Evolutionary conservation across 2,888 invertebrate species (phyloP), one percentile per base, ranked within the genome.

Genomic region (Trypoxylon attenuatum): DNA sequence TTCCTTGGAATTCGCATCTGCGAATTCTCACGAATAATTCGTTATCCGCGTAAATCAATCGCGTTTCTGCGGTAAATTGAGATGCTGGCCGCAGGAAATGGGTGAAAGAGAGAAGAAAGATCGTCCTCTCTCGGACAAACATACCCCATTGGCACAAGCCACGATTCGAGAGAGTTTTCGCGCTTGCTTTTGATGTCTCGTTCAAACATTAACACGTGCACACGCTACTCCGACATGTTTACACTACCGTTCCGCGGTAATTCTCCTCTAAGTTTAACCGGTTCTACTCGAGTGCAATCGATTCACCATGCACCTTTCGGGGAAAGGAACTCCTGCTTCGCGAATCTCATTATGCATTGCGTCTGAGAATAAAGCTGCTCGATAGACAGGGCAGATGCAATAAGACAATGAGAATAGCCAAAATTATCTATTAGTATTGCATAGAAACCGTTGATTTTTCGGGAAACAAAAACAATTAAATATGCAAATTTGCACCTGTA

Each of bases 101-200:
- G 53, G 43, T 23, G 42, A 45, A 59, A 58, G 54, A 51, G 39
- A 33, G 63, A 50, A 65, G 61, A 72, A 69, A 61, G 58, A 61
- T 72, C 65, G n/a, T n/a, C n/a, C n/a, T n/a, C n/a, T n/a, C 53
- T 38, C 65, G 61, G 45, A 57, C 57, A 57, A 54, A n/a, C n/a
- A n/a, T n/a, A n/a, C n/a, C n/a, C 62, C 68, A 69, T 71, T 58
- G 64, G 49, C 62, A 55, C 73, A 69, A 65, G 58, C 57, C 55
- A 57, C 55, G 67, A 43, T 70, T 41, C 46, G 63, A 42, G 73
- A 73, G 61, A 63, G 60, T 80, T 81, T 78, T n/a, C n/a, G n/a
- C 80, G 75, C 75, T 68, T 66, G 80, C 83, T 82, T 86, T 85
- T 86, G 85, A 86, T 85, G 84, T 86, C 84, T 82, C 84, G 82